These are phyloP conservation scores for Acrocephalus scirpaceus DNA, from an alignment of 2,797 vertebrate species.

Conservation along the genomic window DNA sequence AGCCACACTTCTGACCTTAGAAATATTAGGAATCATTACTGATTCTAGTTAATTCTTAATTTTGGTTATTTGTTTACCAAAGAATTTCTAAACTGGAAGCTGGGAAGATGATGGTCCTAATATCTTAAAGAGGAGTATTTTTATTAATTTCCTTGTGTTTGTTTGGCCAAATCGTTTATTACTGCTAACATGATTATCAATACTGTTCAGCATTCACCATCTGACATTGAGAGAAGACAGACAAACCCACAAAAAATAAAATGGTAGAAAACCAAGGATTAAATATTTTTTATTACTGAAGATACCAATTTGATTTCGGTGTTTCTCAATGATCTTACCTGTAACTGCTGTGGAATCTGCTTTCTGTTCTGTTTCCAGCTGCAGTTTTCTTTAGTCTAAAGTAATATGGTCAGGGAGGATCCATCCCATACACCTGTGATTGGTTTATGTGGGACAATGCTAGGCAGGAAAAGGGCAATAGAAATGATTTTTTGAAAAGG, in stretches of 20 bases:
- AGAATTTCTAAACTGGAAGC: background rate
- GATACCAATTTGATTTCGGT: background rate
- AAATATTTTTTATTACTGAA: background rate
- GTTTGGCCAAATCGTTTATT: background rate
- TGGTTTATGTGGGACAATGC: background rate
- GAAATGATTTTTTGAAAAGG: background rate
- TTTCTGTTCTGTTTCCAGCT: background rate
- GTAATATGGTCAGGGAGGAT: background rate
- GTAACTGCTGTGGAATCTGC: background rate
- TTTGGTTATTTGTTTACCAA: background rate
- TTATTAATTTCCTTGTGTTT: background rate
- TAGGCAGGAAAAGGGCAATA: background rate
- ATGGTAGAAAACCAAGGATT: background rate
- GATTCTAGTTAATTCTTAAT: background rate
- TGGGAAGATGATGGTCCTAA: background rate
- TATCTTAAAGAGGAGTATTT: background rate
- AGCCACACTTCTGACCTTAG: background rate
- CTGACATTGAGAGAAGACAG: background rate
- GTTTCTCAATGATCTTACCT: background rate
- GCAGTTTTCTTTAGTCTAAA: background rate
- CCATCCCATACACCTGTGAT: accelerated
- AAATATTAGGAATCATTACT: background rate
- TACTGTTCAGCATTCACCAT: background rate
- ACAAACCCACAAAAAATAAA: background rate
- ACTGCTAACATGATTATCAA: background rate